Conservation (phyloP, 2,113 vertebrate genomes). For the Arenaria interpres region DNA sequence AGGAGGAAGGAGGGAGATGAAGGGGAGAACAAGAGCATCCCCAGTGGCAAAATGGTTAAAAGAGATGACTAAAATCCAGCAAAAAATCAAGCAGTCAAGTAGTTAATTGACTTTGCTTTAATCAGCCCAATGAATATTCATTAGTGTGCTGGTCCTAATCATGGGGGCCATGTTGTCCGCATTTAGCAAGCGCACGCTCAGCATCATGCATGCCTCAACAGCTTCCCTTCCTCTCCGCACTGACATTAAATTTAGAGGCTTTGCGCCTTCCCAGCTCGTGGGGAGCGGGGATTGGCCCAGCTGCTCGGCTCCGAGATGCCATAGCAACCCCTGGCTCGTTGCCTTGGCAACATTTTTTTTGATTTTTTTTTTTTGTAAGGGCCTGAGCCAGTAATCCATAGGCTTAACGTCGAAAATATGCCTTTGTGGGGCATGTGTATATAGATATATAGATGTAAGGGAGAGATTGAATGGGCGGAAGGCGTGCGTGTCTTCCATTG, state of each 20-base stretch:
- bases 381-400: conserved; percentile 89
- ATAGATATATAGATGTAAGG: conserved; percentile 52
- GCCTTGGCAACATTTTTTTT: conserved; percentile 89
- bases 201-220: conserved; percentile 84
- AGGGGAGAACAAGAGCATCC: conserved; percentile 44
- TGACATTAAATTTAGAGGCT: conserved; percentile 86
- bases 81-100: conserved; percentile 76
- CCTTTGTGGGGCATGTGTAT: conserved; percentile 58
- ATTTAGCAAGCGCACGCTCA: conserved; percentile 71
- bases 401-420: conserved; percentile 67
- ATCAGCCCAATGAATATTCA: conserved; percentile 83
- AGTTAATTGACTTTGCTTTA: conserved; percentile 82
- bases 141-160: conserved; percentile 74
- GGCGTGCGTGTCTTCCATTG: background rate
- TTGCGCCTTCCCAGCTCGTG: conserved; percentile 84
- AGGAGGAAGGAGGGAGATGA: background rate
- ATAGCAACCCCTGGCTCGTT: conserved; percentile 97
- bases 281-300: conserved; percentile 94
- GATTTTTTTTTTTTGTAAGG: conserved; percentile 68
- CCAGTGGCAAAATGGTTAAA: conserved; percentile 68
- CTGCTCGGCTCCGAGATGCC: conserved; percentile 92
- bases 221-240: conserved; percentile 83
- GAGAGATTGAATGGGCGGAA: conserved; percentile 53
- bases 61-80: conserved; percentile 67
- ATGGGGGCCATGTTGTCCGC: conserved; percentile 72